phyloP scores from a whole-genome alignment of 2,113 vertebrate genomes.

The Platichthys flesus region DNA sequence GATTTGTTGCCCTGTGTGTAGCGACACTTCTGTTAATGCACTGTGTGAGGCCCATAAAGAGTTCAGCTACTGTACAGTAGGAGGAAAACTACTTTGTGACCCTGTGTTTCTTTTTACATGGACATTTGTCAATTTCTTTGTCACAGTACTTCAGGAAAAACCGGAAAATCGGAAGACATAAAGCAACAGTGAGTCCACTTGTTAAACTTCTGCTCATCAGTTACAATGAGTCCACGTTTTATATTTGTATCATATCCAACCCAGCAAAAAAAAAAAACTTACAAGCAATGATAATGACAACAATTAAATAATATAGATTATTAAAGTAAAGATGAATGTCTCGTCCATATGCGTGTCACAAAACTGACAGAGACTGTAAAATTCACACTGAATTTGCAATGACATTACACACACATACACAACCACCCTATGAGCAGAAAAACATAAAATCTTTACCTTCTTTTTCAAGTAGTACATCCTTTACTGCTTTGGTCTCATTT shows the following conservation, averaged over 20 bases:
- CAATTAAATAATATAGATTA: not conserved
- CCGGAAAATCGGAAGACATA: not conserved
- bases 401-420: not conserved
- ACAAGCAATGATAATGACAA: not conserved
- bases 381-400: not conserved
- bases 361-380: conserved; percentile 5
- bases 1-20: conserved; percentile 37
- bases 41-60: conserved; percentile 7
- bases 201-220: not conserved
- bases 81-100: not conserved
- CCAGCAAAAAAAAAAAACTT: not conserved
- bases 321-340: not conserved
- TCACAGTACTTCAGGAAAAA: conserved; percentile 1
- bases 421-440: conserved; percentile 13
- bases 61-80: not conserved
- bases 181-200: not conserved
- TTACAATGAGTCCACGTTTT: not conserved
- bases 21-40: conserved; percentile 23
- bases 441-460: conserved; percentile 76
- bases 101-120: not conserved
- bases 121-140: not conserved
- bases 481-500: conserved; percentile 58
- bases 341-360: conserved; percentile 3
- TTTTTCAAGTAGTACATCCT: conserved; percentile 85
- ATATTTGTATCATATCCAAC: not conserved